Conservation (phyloP, 2,888 invertebrate genomes). For the Cacoxenus indagator region DNA sequence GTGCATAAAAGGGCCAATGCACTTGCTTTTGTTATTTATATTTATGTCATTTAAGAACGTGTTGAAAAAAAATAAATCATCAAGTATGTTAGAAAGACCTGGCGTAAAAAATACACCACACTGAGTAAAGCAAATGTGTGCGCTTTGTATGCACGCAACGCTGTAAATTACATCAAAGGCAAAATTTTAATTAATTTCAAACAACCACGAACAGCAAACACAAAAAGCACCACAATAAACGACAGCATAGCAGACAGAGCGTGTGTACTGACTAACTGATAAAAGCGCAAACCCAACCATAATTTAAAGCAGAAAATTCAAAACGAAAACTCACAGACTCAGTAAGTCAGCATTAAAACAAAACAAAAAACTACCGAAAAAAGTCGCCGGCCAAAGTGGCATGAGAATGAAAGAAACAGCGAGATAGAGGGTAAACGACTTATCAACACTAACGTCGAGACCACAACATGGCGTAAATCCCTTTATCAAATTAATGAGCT, state of each 20-base stretch:
- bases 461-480: slow-evolving; percentile 63
- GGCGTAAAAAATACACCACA: neutral
- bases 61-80: neutral
- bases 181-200: slow-evolving; percentile 58
- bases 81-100: neutral
- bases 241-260: neutral
- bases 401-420: too few relatives aligned
- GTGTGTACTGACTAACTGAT: slow-evolving; percentile 24
- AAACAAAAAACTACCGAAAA: neutral
- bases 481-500: slow-evolving; percentile 67
- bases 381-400: slow-evolving; percentile 27
- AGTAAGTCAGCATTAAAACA: slow-evolving; percentile 10
- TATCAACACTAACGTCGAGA: slow-evolving; percentile 33
- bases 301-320: neutral
- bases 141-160: neutral
- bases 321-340: slow-evolving; percentile 39
- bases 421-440: neutral
- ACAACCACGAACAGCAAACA: neutral
- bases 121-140: too few relatives aligned
- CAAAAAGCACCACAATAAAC: slow-evolving; percentile 8
- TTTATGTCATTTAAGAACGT: neutral
- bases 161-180: slow-evolving; percentile 52
- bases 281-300: slow-evolving; percentile 38
- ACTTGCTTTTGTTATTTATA: neutral
- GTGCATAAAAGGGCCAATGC: too few relatives aligned